These are phyloP conservation scores for Tonatia bakeri DNA, from an alignment of 2,113 vertebrate species.

Conservation along the genomic window DNA sequence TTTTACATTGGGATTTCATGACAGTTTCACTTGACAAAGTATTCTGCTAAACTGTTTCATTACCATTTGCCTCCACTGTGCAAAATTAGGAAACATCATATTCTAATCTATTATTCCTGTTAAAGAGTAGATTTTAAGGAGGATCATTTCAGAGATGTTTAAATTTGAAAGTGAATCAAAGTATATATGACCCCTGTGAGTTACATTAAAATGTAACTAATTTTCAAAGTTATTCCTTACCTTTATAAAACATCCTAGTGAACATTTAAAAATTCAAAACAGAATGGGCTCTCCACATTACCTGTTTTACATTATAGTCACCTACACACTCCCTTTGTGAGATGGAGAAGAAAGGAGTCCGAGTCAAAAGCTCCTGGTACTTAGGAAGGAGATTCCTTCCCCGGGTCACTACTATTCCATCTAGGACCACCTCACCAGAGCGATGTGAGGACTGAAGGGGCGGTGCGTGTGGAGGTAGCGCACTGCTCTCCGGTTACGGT, in stretches of 20 bases:
- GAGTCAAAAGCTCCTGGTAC: background rate
- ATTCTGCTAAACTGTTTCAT: background rate
- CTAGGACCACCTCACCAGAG: background rate
- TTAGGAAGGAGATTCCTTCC: background rate
- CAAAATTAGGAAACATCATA: background rate
- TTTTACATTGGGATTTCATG: background rate
- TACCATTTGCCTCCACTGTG: background rate
- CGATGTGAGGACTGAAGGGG: background rate
- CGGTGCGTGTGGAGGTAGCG: background rate
- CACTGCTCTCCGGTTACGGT: background rate
- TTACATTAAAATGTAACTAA: conserved; percentile 9
- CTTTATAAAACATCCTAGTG: background rate
- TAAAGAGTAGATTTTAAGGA: background rate
- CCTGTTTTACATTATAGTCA: background rate
- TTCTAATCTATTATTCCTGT: background rate
- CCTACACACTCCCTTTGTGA: background rate
- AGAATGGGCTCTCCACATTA: background rate
- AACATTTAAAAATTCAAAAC: background rate
- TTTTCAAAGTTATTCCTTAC: conserved; percentile 1
- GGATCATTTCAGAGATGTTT: background rate
- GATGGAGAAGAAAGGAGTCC: background rate
- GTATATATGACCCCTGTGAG: background rate
- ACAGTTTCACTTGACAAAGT: background rate
- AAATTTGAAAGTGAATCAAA: background rate
- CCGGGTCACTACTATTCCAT: background rate